Evolutionary conservation across 2,888 invertebrate genomes (phyloP), one percentile per base, ranked within the genome.

Genomic region (Ophion ventricosus): DNA sequence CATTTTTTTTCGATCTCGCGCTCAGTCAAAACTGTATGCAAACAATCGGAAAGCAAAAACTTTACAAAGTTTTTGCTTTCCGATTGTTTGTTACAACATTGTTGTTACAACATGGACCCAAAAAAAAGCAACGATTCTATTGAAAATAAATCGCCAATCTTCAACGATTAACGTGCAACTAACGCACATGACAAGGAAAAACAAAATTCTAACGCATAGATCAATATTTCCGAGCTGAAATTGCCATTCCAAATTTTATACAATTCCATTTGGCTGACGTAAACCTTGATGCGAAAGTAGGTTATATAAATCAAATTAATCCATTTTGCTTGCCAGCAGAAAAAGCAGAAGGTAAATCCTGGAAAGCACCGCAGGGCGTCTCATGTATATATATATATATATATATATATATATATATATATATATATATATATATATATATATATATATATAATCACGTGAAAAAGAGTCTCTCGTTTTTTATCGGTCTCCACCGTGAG

Each of bases 391-490:
- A 67, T 59, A 73, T 57, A 25, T 1, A 20, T 25, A 54, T 66
- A n/a, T 74, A 23, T 74, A 70, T 63, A 25, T 7, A 23, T 40
- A 54, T 66, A 67, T 66, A 73, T 66, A 25, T 54, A 49, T 70
- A 66, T 64, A 73, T 2, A 26, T 35, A 59, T 64, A 17, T 26
- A 59, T 25, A 67, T 40, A 29, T 10, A 25, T 74, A 23, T 74
- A 70, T 63, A 25, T 7, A 23, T 40, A 54, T 66, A 61, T 67
- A 74, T 66, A 20, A 84, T 77, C 61, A 79, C 78, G 81, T 91
- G 91, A 92, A 91, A 91, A 91, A 91, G 89, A 88, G 89, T 88
- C 88, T 89, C 85, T 86, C 89, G 89, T 88, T 91, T 91, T 91
- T 92, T 91, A 91, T 92, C 90, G 43, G 54, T 59, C 59, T 67